Conservation (phyloP, 2,113 vertebrate species). For the Genyomyrus donnyi region DNA sequence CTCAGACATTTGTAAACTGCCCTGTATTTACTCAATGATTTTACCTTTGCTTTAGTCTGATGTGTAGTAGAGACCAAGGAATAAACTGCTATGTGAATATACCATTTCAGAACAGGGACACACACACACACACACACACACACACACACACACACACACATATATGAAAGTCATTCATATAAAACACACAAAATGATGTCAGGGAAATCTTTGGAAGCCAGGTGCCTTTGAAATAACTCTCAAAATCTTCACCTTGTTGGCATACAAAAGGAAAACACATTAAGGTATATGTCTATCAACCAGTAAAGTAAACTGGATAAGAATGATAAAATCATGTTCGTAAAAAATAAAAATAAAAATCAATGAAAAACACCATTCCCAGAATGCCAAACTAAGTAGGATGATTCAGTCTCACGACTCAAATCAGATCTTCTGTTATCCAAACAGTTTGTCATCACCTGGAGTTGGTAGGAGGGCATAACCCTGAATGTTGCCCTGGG, state of each 20-base stretch:
- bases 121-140: neutral
- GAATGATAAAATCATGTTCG: neutral
- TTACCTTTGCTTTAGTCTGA: neutral
- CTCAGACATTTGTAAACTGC: neutral
- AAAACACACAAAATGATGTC: neutral
- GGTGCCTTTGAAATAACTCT: neutral
- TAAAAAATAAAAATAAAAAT: neutral
- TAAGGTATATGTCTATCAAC: neutral
- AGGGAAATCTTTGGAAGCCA: neutral
- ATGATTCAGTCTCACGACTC: neutral
- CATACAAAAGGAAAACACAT: conserved; percentile 1
- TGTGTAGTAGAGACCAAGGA: neutral
- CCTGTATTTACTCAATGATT: neutral
- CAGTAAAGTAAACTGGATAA: neutral
- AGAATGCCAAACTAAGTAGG: neutral
- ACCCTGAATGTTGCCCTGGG: neutral
- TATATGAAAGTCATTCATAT: neutral
- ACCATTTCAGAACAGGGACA: neutral
- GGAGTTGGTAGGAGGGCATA: neutral
- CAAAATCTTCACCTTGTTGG: neutral
- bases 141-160: too few species aligned
- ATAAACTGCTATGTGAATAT: neutral
- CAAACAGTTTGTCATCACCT: neutral
- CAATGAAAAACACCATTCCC: neutral
- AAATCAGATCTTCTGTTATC: neutral